Evolutionary conservation across 1,140 invertebrate genomes (phyloP).

Genomic region (Frieseomelitta varia): DNA sequence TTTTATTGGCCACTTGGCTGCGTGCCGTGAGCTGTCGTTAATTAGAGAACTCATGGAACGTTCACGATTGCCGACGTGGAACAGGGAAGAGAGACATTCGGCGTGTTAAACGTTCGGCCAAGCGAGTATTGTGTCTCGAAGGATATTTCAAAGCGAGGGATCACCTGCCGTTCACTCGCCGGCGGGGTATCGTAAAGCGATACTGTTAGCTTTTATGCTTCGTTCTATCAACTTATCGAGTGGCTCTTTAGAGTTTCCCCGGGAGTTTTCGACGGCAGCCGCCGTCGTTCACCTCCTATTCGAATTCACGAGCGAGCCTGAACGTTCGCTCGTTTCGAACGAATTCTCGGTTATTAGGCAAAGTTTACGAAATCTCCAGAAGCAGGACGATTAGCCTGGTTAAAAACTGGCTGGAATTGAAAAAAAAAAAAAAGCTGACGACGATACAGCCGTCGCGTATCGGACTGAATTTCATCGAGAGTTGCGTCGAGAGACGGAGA

Average conservation of each 20-base stretch:
- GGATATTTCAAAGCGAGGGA: conserved; percentile 4
- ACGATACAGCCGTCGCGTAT: background rate
- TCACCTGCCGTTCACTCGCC: background rate
- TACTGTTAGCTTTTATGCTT: conserved; percentile 1
- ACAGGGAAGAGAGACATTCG: background rate
- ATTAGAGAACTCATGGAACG: conserved; percentile 40
- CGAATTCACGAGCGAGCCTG: background rate
- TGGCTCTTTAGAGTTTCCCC: background rate
- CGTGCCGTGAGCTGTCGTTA: conserved; percentile 35
- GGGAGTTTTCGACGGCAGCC: background rate
- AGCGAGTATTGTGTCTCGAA: background rate
- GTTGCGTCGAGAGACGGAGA: too few relatives aligned
- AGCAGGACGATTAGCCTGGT: background rate
- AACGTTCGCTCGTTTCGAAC: background rate
- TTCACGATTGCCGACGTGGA: background rate
- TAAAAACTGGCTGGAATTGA: background rate
- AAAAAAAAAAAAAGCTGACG: too few relatives aligned
- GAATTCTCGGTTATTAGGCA: background rate
- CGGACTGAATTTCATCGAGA: background rate
- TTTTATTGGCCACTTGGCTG: conserved; percentile 45
- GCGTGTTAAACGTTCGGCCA: background rate
- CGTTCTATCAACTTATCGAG: conserved; percentile 23
- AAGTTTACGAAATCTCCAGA: background rate
- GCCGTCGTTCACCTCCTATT: background rate
- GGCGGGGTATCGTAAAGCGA: conserved; percentile 6